Evolutionary conservation across 2,113 vertebrate species (phyloP).

Genomic region (Varanus komodoensis): DNA sequence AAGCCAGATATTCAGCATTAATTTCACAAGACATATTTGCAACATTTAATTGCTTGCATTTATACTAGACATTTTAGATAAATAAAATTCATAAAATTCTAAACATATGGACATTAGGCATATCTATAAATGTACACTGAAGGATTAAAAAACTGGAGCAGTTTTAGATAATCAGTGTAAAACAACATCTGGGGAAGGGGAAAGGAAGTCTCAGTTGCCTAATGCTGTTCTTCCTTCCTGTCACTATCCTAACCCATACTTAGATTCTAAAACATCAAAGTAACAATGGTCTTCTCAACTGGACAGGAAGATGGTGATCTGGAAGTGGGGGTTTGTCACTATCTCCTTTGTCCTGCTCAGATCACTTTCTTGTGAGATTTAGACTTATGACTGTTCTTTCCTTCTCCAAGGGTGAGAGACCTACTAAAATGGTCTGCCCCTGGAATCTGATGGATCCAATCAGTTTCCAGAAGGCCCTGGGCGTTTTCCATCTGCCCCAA

Average conservation of each 20-base stretch:
- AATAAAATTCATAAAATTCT: not conserved
- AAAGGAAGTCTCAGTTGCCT: not conserved
- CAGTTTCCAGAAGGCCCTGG: no score
- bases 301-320: no score
- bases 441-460: no score
- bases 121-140: constrained; percentile 27
- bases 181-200: not conserved
- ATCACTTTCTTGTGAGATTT: no score
- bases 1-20: not conserved
- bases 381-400: no score
- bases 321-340: no score
- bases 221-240: fast-evolving
- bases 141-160: not conserved
- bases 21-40: not conserved
- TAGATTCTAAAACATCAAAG: not conserved
- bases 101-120: constrained; percentile 9
- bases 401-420: no score
- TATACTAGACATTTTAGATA: not conserved
- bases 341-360: no score
- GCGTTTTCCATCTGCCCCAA: no score
- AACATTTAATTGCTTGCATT: not conserved
- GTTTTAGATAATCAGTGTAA: constrained; percentile 20
- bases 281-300: no score
- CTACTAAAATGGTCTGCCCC: no score
- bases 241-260: not conserved